Base-by-base conservation (phyloP, 2,888 invertebrate species). In the Zygogramma bicolorata region DNA sequence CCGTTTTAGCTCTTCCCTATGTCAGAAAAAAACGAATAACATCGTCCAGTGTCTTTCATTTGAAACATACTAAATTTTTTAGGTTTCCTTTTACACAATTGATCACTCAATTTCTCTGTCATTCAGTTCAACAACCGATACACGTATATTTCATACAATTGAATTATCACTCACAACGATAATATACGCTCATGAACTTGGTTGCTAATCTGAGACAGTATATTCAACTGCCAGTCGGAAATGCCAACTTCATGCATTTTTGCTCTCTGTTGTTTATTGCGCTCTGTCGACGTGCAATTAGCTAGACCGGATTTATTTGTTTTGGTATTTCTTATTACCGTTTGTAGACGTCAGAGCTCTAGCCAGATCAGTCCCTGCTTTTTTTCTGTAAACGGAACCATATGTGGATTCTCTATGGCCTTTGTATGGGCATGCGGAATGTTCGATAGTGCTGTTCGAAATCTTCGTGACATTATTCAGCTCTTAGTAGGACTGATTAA, bases 201-300 rank as follows among this genome's bases (percentile, higher is more conserved):
- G 20, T 31, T 31, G 60, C 65, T 72, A 38, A 63, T 68, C 69
- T 60, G 40, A 22, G 27, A 53, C n/a, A n/a, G 42, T 22, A 69
- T 69, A 69, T 68, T 68, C 60, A 65, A 68, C 65, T 66, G 57
- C 69, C 65, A 73, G 63, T 68, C 60, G 68, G 68, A 69, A 59
- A 68, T 73, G 60, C 68, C 63, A 65, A 34, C 53, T 63, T 49
- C 31, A 7, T 65, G 63, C 69, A 46, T 53, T 68, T 73, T 69
- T n/a, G n/a, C n/a, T n/a, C n/a, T n/a, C n/a, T n/a, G 69, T 73
- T 68, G 68, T 73, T 73, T 73, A 73, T 73, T 68, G 60, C 58
- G 15, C 69, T 31, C 18, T 59, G 7, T 34, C 34, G 34, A 5
- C n/a, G 31, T n/a, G 27, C 29, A 29, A 18, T 58, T n/a, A n/a